These are phyloP conservation scores for Elysia chlorotica DNA, from an alignment of 1,140 invertebrate genomes.

Conservation along the genomic window DNA sequence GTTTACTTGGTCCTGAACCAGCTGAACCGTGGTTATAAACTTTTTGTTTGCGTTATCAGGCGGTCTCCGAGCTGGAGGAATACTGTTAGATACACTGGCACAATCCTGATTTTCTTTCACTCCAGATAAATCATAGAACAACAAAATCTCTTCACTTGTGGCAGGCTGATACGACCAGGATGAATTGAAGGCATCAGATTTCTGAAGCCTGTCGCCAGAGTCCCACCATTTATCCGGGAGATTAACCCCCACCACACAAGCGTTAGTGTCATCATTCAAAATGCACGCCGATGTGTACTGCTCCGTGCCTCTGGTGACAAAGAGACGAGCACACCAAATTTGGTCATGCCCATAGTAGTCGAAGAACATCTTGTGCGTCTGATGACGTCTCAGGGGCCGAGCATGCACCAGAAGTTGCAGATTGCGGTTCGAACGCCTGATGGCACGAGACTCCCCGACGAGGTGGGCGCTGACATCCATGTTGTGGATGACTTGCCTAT, in stretches of 20 bases:
- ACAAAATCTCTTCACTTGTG: constrained; percentile 12
- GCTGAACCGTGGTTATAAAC: constrained; percentile 31
- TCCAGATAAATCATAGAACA: constrained; percentile 44
- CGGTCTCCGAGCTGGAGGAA: constrained; percentile 34
- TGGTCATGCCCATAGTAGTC: constrained; percentile 30
- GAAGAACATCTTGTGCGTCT: constrained; percentile 25
- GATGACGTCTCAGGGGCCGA: constrained; percentile 21
- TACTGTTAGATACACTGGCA: constrained; percentile 45
- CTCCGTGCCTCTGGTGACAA: constrained; percentile 30
- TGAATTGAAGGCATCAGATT: too few relatives aligned
- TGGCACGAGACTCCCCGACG: constrained; percentile 30
- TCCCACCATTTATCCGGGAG: constrained; percentile 40
- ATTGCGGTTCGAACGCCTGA: constrained; percentile 32
- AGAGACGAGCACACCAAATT: constrained; percentile 44
- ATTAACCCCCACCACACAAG: constrained; percentile 39
- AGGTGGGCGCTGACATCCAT: constrained; percentile 44
- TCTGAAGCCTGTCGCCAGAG: constrained; percentile 23
- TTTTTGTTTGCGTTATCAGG: constrained; percentile 29
- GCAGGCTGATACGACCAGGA: too few relatives aligned
- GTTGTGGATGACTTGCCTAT: constrained; percentile 34
- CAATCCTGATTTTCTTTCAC: constrained; percentile 47
- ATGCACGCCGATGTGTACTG: constrained; percentile 44
- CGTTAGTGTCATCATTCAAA: constrained; percentile 33
- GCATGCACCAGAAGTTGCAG: constrained; percentile 45
- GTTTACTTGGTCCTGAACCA: constrained; percentile 26